Base-by-base conservation (phyloP, 2,888 invertebrate genomes). In the Dioctria rufipes region DNA sequence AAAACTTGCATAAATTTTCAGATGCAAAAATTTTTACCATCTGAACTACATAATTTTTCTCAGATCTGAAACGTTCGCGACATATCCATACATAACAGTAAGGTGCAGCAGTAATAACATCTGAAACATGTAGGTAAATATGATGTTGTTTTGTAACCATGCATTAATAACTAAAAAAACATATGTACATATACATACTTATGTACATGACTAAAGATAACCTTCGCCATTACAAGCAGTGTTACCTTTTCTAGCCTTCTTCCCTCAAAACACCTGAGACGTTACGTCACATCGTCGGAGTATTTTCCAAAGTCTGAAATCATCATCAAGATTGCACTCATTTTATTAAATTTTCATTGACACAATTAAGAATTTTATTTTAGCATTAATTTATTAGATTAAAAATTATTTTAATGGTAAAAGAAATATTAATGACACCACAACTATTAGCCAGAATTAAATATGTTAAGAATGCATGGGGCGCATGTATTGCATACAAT, bases 221-320 rank as follows among this genome's bases (percentile, higher is more conserved):
- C 54, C 54, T 54, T 54, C 54, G n/a, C 6, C 3, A 11, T n/a
- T 25, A 25, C 25, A 25, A 25, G 54, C 11, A 54, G 6, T n/a
- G 54, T 54, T 54, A 54, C 54, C 54, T 54, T 54, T 54, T 54
- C 54, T 54, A 54, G 54, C 25, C 25, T 25, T 54, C n/a, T 54
- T 54, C 54, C 54, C 54, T 54, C 6, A n/a, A 54, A 6, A 54
- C 54, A 54, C 54, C 54, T 54, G 54, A 54, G 6, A n/a, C 54
- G 25, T 25, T 25, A 25, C 25, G 25, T 25, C 25, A 25, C 25
- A 25, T 25, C 25, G 11, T 54, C 54, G 11, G 54, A 54, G 25
- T 25, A 54, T 54, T n/a, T 54, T 8, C 11, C 11, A 54, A 54
- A 54, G 54, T 54, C 54, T 54, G 54, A 54, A 54, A 54, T 54